Base-by-base conservation (phyloP, 2,888 invertebrate species). In the Tubiluchus corallicola region DNA sequence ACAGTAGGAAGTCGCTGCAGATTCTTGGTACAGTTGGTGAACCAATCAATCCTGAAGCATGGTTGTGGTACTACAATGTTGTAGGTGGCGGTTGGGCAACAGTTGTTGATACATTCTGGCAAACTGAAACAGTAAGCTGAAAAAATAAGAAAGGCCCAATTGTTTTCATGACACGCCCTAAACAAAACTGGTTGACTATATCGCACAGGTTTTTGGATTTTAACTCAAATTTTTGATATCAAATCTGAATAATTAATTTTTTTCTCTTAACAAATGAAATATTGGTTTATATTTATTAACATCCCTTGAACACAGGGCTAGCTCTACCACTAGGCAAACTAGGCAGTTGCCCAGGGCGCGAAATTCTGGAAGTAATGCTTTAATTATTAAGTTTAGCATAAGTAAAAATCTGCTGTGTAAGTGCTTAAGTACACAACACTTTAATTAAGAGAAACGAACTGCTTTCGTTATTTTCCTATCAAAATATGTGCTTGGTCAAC, bases 71-170 rank as follows among this genome's bases (percentile, higher is more conserved):
- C 65, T 79, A 88, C 63, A 54, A 57, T 44, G 58, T 60, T 15
- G 59, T 62, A 4, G 67, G 73, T 13, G 60, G 68, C 40, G 54
- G 57, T 16, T 55, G 59, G 4, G 70, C 69, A 65, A 84, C 92
- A 45, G 81, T 99, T 57, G 85, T 83, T 0, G 98, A 99, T 62
- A 99, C 98, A 0, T 98, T 90, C 68, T 98, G 96, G 96, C 98
- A 98, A 69, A 98, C 98, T 1, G 98, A 98, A 71, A 98, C 96
- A 3, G 69, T 67, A 54, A 53, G 57, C 45, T 13, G 18, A 13
- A 3, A 21, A 16, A 13, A 40, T 42, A n/a, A n/a, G 29, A 29
- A 16, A 4, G 4, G n/a, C 9, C n/a, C 20, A n/a, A 5, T 29
- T 39, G 9, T 16, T 13, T 39, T 9, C 9, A 13, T 15, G 15